Evolutionary conservation across 2,888 invertebrate species (phyloP).

Genomic region (Sussaba pulchella): DNA sequence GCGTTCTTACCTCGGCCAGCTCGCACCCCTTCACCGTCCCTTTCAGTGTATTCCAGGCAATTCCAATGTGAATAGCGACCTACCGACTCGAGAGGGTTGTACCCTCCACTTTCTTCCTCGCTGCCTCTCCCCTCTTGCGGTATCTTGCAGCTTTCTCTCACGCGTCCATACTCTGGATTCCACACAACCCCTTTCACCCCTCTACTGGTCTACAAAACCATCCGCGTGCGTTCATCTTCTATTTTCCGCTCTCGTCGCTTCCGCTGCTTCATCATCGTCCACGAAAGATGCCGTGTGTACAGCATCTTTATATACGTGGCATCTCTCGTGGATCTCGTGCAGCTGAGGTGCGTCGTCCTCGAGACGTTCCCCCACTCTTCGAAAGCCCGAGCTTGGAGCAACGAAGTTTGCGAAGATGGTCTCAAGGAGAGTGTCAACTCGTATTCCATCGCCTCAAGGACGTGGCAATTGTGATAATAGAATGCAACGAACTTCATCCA

Average conservation of each 20-base stretch:
- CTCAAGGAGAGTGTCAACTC: neutral
- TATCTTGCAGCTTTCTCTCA: slow-evolving; percentile 18
- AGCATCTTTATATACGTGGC: no score
- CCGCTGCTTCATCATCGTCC: neutral
- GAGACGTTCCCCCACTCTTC: slow-evolving; percentile 13
- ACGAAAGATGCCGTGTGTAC: neutral
- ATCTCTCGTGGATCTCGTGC: neutral
- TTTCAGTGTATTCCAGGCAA: slow-evolving; percentile 25
- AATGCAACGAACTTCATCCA: neutral
- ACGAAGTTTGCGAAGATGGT: slow-evolving; percentile 30
- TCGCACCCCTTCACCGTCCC: slow-evolving; percentile 14
- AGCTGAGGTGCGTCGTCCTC: slow-evolving; percentile 11
- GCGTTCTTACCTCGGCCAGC: neutral
- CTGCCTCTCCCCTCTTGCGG: slow-evolving; percentile 33
- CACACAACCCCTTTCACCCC: neutral
- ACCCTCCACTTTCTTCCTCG: slow-evolving; percentile 57
- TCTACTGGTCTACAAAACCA: neutral
- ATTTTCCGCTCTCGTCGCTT: neutral
- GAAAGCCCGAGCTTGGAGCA: slow-evolving; percentile 21
- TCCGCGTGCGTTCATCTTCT: neutral
- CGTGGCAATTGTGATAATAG: slow-evolving; percentile 8
- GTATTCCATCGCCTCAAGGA: neutral
- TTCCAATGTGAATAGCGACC: slow-evolving; percentile 52
- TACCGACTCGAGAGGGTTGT: slow-evolving; percentile 31
- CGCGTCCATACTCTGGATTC: slow-evolving; percentile 15